Evolutionary conservation across 2,113 vertebrate species (phyloP).

Genomic region (Etheostoma spectabile): DNA sequence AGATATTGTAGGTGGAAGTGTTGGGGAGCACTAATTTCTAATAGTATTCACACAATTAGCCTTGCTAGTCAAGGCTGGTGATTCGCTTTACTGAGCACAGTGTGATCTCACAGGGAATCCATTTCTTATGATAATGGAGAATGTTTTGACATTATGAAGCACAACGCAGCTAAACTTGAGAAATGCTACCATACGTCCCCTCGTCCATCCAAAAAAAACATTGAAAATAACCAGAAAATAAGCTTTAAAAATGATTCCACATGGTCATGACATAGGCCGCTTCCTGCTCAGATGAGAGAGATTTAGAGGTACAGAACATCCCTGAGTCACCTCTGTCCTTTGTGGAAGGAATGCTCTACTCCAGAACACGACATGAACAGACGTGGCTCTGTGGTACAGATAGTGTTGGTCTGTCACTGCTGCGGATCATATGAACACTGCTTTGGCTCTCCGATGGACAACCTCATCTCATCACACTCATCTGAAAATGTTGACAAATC

Average conservation of each 20-base stretch:
- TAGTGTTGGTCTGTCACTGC: constrained; percentile 4
- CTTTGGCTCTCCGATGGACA: not conserved
- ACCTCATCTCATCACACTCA: not conserved
- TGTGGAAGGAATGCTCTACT: not conserved
- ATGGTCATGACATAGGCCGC: not conserved
- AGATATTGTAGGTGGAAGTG: not conserved
- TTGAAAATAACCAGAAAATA: not conserved
- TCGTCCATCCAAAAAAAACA: not conserved
- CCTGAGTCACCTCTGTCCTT: not conserved
- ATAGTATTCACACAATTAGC: not conserved
- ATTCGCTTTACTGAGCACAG: not conserved
- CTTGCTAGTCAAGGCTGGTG: no score
- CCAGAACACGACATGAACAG: not conserved
- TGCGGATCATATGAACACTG: constrained; percentile 1
- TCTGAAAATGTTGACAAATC: not conserved
- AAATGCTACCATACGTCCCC: not conserved
- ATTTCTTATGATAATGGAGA: not conserved
- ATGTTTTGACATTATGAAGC: not conserved
- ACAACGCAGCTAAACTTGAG: not conserved
- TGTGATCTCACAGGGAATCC: not conserved
- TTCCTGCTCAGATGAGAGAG: no score
- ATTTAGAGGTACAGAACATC: no score
- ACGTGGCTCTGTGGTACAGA: not conserved
- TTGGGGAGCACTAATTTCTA: not conserved
- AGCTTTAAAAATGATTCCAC: not conserved